Base-by-base conservation (phyloP, 2,888 invertebrate genomes). In the Hoplodrina ambigua region DNA sequence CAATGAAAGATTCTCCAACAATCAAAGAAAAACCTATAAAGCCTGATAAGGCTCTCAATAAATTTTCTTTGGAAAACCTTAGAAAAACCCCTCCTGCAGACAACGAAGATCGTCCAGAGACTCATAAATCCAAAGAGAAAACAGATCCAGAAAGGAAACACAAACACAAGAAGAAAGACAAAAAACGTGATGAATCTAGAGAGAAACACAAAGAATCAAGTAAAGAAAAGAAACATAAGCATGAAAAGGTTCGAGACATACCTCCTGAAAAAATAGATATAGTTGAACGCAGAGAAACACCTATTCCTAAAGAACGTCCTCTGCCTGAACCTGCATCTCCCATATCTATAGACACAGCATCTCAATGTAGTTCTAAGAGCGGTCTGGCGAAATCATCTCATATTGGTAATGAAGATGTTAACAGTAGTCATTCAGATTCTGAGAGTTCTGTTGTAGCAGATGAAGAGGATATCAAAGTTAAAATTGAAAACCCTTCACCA, bases 81-180 rank as follows among this genome's bases (percentile, higher is more conserved):
- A 90, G 92, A 75, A 96, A 96, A 88, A 94, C 94, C 20, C 95
- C 96, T 64, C 93, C 95, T 50, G 87, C 90, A 78, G 96, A 95
- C 72, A 87, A 75, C 81, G 92, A 92, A 57, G 94, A 95, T 49
- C 88, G 91, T 50, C 72, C 86, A 66, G 94, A 94, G 78, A 90
- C 82, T 79, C 92, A 92, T 56, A 96, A 96, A 85, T 87, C 93
- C 65, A 96, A 94, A 88, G 96, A 96, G 25, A 96, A 96, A 84
- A 93, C 94, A 67, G 94, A 96, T 69, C 89, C 92, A 58, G 96
- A 96, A 86, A 94, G 96, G 76, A 96, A 96, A 83, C 96, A 97
- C 80, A 97, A 97, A 87, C 96, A 97, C 80, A 97, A 97, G 92
- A 97, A 97, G 88, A 97, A 97, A 88, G 97, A 97, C 79, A 97